phyloP scores from a whole-genome alignment of 2,113 vertebrate genomes.

The Orycteropus afer region DNA sequence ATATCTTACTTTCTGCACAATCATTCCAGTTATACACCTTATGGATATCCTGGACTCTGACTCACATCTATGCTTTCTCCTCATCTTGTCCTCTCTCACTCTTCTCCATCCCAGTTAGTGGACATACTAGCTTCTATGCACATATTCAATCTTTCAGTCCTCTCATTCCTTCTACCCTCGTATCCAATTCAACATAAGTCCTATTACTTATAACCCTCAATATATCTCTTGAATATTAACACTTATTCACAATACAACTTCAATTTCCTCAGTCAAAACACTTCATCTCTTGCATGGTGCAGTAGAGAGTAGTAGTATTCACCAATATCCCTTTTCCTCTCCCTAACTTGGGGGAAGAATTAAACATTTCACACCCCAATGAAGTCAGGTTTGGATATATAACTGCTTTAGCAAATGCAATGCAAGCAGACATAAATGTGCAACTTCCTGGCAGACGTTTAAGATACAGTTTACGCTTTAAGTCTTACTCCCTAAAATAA shows the following conservation, averaged over 20 bases:
- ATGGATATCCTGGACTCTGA: not conserved
- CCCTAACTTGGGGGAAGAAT: not conserved
- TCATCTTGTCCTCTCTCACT: not conserved
- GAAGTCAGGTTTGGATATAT: not conserved
- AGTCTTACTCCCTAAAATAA: not conserved
- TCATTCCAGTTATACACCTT: not conserved
- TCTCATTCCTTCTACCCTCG: not conserved
- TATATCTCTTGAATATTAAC: not conserved
- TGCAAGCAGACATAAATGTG: not conserved
- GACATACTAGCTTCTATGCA: not conserved
- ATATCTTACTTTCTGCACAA: not conserved
- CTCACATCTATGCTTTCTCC: not conserved
- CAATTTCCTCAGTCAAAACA: not conserved
- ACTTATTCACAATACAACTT: not conserved
- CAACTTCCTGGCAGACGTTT: not conserved
- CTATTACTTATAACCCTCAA: not conserved
- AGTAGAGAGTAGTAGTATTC: not conserved
- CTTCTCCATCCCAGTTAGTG: not conserved
- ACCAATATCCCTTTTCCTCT: not conserved
- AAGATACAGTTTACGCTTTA: not conserved
- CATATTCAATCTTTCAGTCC: not conserved
- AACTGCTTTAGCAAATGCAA: not conserved
- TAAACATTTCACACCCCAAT: not conserved
- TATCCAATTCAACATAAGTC: not conserved
- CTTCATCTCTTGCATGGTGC: not conserved